A percentile compares a stretch with the other conserved stretches of the same genome.
phyloP scores from a whole-genome alignment of 2,113 vertebrate species.

The Coptodon rendalli region DNA sequence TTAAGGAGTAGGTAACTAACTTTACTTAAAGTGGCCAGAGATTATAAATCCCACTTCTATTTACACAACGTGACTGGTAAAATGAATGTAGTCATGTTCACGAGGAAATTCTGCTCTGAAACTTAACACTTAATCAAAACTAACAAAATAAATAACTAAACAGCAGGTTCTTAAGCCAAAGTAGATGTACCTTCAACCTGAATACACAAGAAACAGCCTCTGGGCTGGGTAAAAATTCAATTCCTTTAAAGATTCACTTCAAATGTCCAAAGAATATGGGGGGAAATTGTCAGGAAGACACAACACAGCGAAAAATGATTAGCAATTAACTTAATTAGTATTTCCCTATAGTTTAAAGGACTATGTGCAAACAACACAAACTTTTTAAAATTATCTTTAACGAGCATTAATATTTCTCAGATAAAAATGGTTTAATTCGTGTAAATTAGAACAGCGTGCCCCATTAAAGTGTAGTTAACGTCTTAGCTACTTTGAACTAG shows the following conservation, averaged over 20 bases:
- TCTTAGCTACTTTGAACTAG: neutral
- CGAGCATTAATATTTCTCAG: neutral
- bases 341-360: neutral
- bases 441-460: neutral
- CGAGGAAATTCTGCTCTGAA: neutral
- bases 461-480: rapidly evolving
- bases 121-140: neutral
- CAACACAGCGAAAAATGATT: neutral
- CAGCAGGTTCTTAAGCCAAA: neutral
- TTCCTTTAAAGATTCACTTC: neutral
- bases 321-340: neutral
- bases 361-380: neutral
- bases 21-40: neutral
- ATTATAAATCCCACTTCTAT: neutral
- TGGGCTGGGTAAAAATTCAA: neutral
- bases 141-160: neutral
- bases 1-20: neutral
- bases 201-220: neutral
- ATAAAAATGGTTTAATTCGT: neutral
- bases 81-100: neutral
- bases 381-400: rapidly evolving
- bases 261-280: neutral
- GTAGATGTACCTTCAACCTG: neutral
- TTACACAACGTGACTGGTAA: rapidly evolving
- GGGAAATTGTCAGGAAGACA: neutral